Percentiles rank a stretch among this genome's conserved stretches.
Evolutionary conservation across 2,113 vertebrate genomes (phyloP).

Genomic region (Lepisosteus oculatus): DNA sequence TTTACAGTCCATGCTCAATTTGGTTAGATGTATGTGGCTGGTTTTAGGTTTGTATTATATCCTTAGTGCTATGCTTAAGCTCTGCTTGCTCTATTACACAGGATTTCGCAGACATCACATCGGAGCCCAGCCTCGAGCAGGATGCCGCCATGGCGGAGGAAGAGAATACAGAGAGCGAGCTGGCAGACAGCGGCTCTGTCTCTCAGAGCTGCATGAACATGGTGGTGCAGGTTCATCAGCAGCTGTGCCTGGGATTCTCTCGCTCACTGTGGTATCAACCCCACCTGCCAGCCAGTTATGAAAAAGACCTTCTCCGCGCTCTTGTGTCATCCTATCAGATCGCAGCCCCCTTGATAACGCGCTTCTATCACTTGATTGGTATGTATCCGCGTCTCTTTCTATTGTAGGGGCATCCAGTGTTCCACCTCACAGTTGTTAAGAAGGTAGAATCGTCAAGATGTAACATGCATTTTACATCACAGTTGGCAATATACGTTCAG

Average conservation of each 20-base stretch:
- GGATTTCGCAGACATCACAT: conserved; percentile 89
- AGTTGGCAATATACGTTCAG: too few relatives aligned
- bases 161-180: conserved; percentile 31
- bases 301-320: conserved; percentile 72
- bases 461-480: too few relatives aligned
- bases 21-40: too few relatives aligned
- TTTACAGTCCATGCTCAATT: too few relatives aligned
- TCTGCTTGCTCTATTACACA: conserved; percentile 33
- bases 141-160: conserved; percentile 57
- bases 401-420: too few relatives aligned
- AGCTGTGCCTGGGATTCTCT: conserved; percentile 76
- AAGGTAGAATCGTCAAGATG: too few relatives aligned
- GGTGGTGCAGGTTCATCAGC: conserved; percentile 77
- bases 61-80: neutral
- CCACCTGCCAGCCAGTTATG: conserved; percentile 51
- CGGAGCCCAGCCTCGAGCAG: conserved; percentile 74
- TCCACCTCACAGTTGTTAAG: too few relatives aligned
- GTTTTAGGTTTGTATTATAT: too few relatives aligned
- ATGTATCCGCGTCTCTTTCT: conserved; percentile 18
- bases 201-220: conserved; percentile 72
- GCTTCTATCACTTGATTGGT: conserved; percentile 88
- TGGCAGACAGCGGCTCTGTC: conserved; percentile 47
- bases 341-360: conserved; percentile 77
- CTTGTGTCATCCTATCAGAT: conserved; percentile 91
- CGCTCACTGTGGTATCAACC: conserved; percentile 84